Base-by-base conservation (phyloP, 1,140 invertebrate species). In the Bombus haemorrhoidalis region DNA sequence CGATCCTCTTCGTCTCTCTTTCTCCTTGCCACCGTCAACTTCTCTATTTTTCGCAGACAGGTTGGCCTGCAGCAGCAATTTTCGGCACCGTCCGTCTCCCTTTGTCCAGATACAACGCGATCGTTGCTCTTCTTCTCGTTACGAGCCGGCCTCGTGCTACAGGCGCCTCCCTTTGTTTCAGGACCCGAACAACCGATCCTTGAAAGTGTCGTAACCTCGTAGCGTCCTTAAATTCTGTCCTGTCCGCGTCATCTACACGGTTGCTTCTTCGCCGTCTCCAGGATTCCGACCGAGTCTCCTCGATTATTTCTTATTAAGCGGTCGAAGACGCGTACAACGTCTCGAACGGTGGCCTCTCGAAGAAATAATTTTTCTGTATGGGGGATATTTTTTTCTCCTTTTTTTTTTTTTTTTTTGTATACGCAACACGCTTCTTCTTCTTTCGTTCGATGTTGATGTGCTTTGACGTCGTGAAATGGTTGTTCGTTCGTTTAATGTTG, bases 31-130 rank as follows among this genome's bases (percentile, higher is more conserved):
- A 13, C 43, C 62, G 28, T 37, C 34, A 28, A 64, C 53, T 87
- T 81, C 73, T 90, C 74, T 89, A 87, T 89, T 89, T 90, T 90
- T 89, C 80, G 86, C 86, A 88, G 83, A 90, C 88, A 81, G 86
- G 83, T 83, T 86, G 79, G 68, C 71, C 86, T 66, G 79, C 75
- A 86, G 85, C 82, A 81, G 83, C 83, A 90, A 86, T 90, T 90
- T 89, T 89, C 71, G 85, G 64, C 81, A 73, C 18, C 53, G n/a
- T 62, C 71, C 18, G 34, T 84, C 68, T 81, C 57, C 28, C 37
- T 89, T 64, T 12, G n/a, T 32, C 57, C 39, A 41, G 62, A n/a
- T 66, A 25, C 72, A 41, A 12, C 47, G 64, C 34, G 32, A 74
- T 82, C 41, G 62, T 64, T 28, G 15, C 37, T 83, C 77, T 76